A percentile compares a stretch with the other conserved stretches of the same genome.
Evolutionary conservation across 2,113 vertebrate species (phyloP).

Genomic region (Bubo blakistoni): DNA sequence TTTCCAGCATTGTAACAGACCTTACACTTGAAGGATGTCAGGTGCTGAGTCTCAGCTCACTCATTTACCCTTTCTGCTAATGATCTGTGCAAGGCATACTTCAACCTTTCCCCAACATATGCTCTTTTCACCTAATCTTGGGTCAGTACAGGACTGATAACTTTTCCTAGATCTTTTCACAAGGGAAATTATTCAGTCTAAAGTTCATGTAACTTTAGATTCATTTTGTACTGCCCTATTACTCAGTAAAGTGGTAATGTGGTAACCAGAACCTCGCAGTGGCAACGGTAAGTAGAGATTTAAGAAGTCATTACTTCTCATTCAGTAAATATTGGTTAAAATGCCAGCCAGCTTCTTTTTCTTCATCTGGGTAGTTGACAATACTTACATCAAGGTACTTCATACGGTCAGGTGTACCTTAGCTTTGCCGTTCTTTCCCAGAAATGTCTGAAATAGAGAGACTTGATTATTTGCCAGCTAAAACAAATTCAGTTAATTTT

Average conservation of each 20-base stretch:
- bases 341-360: not conserved
- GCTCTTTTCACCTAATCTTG: not conserved
- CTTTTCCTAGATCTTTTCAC: not conserved
- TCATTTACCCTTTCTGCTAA: not conserved
- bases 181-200: not conserved
- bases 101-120: not conserved
- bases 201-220: not conserved
- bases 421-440: not conserved
- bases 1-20: constrained; percentile 29
- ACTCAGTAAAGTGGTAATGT: not conserved
- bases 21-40: not conserved
- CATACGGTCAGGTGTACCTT: not conserved
- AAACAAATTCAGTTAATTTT: not conserved
- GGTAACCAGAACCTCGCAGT: not conserved
- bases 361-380: not conserved
- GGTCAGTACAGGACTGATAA: not conserved
- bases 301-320: not conserved
- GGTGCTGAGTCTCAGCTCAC: not conserved
- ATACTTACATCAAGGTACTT: not conserved
- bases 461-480: not conserved
- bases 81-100: not conserved
- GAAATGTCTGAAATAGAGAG: not conserved
- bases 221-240: not conserved
- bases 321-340: not conserved
- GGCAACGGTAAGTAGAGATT: not conserved